Evolutionary conservation across 1,140 invertebrate species (phyloP), one percentile per base, ranked within the genome.

Genomic region (Diploscapter pachys): DNA sequence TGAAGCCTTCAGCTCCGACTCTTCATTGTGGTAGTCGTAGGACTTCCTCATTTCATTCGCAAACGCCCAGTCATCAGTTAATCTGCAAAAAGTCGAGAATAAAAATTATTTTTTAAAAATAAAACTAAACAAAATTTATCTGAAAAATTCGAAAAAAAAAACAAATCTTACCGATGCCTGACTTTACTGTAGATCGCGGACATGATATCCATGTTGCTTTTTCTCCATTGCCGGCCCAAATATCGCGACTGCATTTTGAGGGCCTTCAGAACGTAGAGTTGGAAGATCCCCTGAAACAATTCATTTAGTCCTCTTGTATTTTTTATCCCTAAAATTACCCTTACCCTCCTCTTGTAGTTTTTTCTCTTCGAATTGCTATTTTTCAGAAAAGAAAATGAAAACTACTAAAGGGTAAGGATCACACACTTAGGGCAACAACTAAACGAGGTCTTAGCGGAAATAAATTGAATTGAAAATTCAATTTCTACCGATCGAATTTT

Each of bases 201-300:
- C 88, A 99, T 96, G 0, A 95, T 97, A 86, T 98, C 98, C 96
- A 99, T 99, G 86, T 99, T 99, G 2, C 93, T 93, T 87, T 98
- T 99, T 4, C 97, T 89, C 97, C 97, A 99, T 83, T 99, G 96
- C 48, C 97, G 88, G 0, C 97, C 97, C 76, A 99, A 90, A 88
- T 98, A 99, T 86, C 97, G 98, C 0, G 95, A 98, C 89, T 99
- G 97, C 94, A 99, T 98, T 89, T 99, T 99, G 0, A 99, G 87
- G 54, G 99, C 88, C 87, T 99, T 99, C 61, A 99, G 89, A 4
- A 97, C 93, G 87, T 99, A 99, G 69, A 99, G 88, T 87, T 99
- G 97, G 90, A 98, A 94, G 90, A 99, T 93, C 2, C 95, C 93
- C 87, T 99, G 94, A 70, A 83, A 57, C 69, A 3, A 4, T 55